Base-by-base conservation (phyloP, 2,797 vertebrate species). In the Limnodromus scolopaceus region DNA sequence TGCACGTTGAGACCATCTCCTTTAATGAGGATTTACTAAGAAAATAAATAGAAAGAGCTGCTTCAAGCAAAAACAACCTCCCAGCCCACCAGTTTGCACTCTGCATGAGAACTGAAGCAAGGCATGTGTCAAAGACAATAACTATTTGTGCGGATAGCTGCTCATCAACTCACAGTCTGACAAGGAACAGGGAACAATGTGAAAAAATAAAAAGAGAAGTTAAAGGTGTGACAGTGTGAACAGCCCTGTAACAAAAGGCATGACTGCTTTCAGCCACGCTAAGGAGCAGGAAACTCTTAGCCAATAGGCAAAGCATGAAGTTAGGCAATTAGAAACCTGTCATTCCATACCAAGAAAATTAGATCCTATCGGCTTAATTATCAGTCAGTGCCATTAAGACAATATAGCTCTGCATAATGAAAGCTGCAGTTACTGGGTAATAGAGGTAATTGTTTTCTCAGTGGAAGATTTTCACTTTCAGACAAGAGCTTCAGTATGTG, bases 321-420 rank as follows among this genome's bases (percentile, higher is more conserved):
- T 92, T 78, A 89, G 68, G 58, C 84, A 91, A 86, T 97, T 94
- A 95, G 93, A 96, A 96, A 87, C 65, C 82, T 96, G 87, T 95
- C 75, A 95, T 83, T 92, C 84, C 84, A 79, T 89, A 84, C 71
- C 25, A 94, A 88, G 94, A 93, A 96, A 96, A 97, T 97, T 81
- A 93, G 93, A 90, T 94, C 71, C 71, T 96, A 66, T 95, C 45
- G 0, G 71, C 93, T 95, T 96, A 95, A 97, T 96, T 96, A 96
- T 96, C 95, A 95, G 75, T 94, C 92, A 85, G 55, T 79, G 38
- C 82, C 72, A 93, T 89, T 96, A 95, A 89, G 95, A 95, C 88
- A 93, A 68, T 90, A 54, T 89, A 92, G 55, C 10, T 49, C 78
- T 85, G 45, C 74, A 92, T 91, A 92, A 96, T 93, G 93, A 92